Percentiles rank a stretch among this genome's conserved stretches.
Evolutionary conservation across 30 jellyfish, hydroid and myxozoan genomes (phyloP).

Genomic region (Cassiopea andromeda): DNA sequence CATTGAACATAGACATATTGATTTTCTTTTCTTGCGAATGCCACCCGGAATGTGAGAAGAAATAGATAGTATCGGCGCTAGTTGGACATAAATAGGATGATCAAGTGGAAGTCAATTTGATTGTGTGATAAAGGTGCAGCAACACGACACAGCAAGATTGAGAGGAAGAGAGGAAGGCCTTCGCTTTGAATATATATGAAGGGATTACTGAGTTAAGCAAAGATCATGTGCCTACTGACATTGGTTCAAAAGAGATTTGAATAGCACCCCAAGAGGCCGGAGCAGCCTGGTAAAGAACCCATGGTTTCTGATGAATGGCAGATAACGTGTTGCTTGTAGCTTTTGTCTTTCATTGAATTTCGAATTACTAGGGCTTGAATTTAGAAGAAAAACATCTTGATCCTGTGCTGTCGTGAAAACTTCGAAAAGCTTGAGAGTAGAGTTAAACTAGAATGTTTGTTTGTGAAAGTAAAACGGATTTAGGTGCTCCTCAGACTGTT

Average conservation of each 20-base stretch:
- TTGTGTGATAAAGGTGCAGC: no score
- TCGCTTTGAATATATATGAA: neutral
- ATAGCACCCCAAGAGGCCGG: neutral
- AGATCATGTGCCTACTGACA: neutral
- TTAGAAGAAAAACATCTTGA: neutral
- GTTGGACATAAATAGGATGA: no score
- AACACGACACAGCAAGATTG: no score
- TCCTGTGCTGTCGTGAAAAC: neutral
- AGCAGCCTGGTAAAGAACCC: conserved; percentile 1
- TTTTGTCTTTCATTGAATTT: neutral
- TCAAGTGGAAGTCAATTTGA: no score
- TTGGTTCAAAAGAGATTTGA: neutral
- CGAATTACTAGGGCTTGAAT: neutral
- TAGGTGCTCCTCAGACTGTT: neutral
- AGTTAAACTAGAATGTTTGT: neutral
- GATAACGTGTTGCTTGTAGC: neutral
- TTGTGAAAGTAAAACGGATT: neutral
- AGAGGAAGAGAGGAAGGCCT: no score
- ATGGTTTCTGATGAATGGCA: neutral
- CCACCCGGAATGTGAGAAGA: no score
- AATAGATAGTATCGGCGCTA: no score
- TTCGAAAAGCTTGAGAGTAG: neutral
- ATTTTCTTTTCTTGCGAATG: no score
- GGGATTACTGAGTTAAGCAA: neutral
- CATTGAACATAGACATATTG: no score